These are phyloP conservation scores for Laupala kohalensis DNA, from an alignment of 1,140 invertebrate species.

Conservation along the genomic window DNA sequence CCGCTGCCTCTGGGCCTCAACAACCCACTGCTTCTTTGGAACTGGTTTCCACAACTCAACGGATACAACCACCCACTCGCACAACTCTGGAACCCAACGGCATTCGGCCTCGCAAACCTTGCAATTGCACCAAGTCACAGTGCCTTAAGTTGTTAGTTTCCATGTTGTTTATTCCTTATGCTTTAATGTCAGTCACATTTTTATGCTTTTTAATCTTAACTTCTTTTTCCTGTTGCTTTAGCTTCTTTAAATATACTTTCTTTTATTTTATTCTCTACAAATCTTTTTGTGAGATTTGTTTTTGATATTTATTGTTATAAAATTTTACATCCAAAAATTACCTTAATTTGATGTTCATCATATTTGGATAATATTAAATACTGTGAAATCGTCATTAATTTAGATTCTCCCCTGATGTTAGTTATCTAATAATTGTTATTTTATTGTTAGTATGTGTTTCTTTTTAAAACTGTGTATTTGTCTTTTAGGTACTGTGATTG, in stretches of 20 bases:
- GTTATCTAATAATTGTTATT: too few relatives aligned
- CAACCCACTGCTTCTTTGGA: neutral
- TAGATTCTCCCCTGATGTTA: too few relatives aligned
- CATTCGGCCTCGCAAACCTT: constrained; percentile 77
- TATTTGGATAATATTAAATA: too few relatives aligned
- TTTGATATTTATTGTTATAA: too few relatives aligned
- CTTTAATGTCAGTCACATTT: neutral
- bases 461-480: too few relatives aligned
- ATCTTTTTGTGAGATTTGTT: too few relatives aligned
- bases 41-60: neutral
- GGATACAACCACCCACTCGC: constrained; percentile 3
- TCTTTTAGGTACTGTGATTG: constrained; percentile 87
- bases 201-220: neutral
- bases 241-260: too few relatives aligned
- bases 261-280: too few relatives aligned
- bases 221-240: neutral
- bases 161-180: neutral
- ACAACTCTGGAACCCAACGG: constrained; percentile 38
- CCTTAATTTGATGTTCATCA: too few relatives aligned
- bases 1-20: neutral
- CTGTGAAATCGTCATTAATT: too few relatives aligned
- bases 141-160: constrained; percentile 85
- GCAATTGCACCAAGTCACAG: constrained; percentile 98
- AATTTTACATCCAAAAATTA: too few relatives aligned
- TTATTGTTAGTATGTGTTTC: too few relatives aligned